A percentile compares a stretch with the other conserved stretches of the same genome.
Evolutionary conservation across 2,888 invertebrate species (phyloP).

Genomic region (Augochlorella aurata): DNA sequence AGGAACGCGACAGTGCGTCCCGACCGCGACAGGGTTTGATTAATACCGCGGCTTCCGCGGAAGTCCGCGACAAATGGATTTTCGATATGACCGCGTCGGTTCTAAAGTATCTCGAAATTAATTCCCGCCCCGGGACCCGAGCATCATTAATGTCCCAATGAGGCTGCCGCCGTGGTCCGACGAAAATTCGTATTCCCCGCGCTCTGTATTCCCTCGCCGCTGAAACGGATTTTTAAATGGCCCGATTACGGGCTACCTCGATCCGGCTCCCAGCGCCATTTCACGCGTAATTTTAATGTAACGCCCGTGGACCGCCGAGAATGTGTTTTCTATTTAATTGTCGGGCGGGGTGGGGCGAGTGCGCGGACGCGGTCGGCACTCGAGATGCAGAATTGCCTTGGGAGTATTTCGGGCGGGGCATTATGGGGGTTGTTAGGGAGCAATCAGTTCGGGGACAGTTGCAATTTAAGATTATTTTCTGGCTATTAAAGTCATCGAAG

Average conservation of each 20-base stretch:
- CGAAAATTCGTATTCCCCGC: not conserved
- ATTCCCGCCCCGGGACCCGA: conserved; percentile 31
- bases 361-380: too few species aligned
- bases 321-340: not conserved
- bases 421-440: too few species aligned
- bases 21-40: conserved; percentile 36
- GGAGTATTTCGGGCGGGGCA: too few species aligned
- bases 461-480: too few species aligned
- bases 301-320: not conserved
- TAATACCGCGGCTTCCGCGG: conserved; percentile 51
- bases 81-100: conserved; percentile 53
- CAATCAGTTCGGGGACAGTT: too few species aligned
- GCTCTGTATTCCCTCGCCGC: not conserved
- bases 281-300: not conserved
- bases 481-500: too few species aligned
- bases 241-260: not conserved
- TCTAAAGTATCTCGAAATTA: conserved; percentile 50
- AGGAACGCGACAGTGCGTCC: conserved; percentile 28
- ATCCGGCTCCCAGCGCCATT: not conserved
- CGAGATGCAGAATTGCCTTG: too few species aligned
- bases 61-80: conserved; percentile 60
- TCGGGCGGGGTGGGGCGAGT: too few species aligned
- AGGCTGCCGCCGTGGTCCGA: not conserved
- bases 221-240: not conserved
- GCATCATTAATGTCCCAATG: conserved; percentile 14